Percentiles rank a stretch among this genome's conserved stretches.
These are phyloP conservation scores for Protonibea diacanthus DNA, from an alignment of 2,797 vertebrate species.

Conservation along the genomic window DNA sequence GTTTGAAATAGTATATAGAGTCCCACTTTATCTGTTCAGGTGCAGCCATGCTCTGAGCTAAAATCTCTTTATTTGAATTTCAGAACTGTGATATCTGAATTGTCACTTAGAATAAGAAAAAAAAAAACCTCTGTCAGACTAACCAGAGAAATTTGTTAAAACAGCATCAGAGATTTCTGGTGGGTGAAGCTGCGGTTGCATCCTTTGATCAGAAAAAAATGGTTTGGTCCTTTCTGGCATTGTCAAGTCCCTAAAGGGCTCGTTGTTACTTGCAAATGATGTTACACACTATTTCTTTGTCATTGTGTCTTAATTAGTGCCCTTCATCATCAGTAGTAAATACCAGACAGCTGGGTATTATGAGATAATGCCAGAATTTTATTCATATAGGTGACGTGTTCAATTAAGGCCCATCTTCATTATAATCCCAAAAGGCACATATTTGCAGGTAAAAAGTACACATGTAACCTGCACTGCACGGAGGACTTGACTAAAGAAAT, in stretches of 20 bases:
- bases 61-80: not conserved
- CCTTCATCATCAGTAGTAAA: conserved; percentile 24
- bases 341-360: conserved; percentile 21
- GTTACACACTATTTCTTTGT: conserved; percentile 25
- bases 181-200: not conserved
- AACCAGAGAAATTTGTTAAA: not conserved
- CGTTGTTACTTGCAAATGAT: conserved; percentile 7
- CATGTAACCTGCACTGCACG: conserved; percentile 2
- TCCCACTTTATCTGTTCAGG: not conserved
- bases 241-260: conserved; percentile 8
- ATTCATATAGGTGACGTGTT: conserved; percentile 18
- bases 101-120: conserved; percentile 13
- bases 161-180: not conserved
- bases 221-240: not conserved
- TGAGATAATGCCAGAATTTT: conserved; percentile 22
- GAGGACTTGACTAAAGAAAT: not conserved
- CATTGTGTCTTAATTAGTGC: conserved; percentile 22
- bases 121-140: not conserved
- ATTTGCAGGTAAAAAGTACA: conserved; percentile 7
- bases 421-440: conserved; percentile 30
- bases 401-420: conserved; percentile 5
- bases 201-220: conserved; percentile 34
- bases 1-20: not conserved
- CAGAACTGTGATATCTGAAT: not conserved
- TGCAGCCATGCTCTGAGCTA: not conserved